Evolutionary conservation across 2,888 invertebrate genomes (phyloP).

Genomic region (Escarpia spicata): DNA sequence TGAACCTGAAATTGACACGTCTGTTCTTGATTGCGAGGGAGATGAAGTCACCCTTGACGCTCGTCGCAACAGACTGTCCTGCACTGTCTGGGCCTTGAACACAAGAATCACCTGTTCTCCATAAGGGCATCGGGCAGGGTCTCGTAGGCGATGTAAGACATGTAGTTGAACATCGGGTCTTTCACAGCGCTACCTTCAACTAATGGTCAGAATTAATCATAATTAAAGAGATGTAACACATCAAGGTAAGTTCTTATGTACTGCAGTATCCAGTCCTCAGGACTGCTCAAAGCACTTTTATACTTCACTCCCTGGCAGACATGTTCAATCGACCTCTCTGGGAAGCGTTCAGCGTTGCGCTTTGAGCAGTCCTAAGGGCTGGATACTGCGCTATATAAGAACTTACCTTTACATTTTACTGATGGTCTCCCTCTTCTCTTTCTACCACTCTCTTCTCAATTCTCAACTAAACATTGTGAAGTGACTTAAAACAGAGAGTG

Average conservation of each 20-base stretch:
- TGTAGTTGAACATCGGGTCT: constrained; percentile 34
- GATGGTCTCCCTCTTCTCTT: too few species aligned
- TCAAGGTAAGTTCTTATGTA: too few species aligned
- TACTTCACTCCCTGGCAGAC: too few species aligned
- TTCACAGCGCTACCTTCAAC: constrained; percentile 28
- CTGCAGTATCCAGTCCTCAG: too few species aligned
- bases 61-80: constrained; percentile 83
- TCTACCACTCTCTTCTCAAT: too few species aligned
- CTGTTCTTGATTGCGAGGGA: constrained; percentile 83
- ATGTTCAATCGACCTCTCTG: too few species aligned
- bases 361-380: too few species aligned
- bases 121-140: constrained; percentile 34
- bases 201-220: background rate
- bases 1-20: constrained; percentile 85
- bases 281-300: too few species aligned
- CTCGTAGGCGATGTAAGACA: constrained; percentile 37
- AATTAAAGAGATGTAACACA: background rate
- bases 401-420: too few species aligned
- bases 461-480: background rate
- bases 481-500: background rate
- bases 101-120: constrained; percentile 73
- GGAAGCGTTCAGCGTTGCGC: too few species aligned
- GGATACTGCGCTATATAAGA: too few species aligned
- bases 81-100: constrained; percentile 77
- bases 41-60: constrained; percentile 85